Evolutionary conservation across 2,888 invertebrate genomes (phyloP).

Genomic region (Yponomeuta sedellus): DNA sequence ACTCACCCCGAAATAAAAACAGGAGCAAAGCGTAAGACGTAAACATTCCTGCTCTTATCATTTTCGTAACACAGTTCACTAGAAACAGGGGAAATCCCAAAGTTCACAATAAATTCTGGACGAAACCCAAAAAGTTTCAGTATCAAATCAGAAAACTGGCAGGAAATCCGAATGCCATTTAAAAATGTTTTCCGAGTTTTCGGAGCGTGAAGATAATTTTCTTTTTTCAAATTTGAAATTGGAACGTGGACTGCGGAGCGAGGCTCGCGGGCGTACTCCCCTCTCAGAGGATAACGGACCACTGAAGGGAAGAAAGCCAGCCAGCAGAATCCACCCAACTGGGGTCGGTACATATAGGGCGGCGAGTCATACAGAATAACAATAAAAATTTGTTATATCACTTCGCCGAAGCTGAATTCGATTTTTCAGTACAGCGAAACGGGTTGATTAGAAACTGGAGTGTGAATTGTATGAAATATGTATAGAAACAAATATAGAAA

Average conservation of each 20-base stretch:
- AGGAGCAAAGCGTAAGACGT: slow-evolving; percentile 40
- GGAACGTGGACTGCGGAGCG: background rate
- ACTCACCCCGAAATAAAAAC: slow-evolving; percentile 58
- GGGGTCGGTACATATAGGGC: background rate
- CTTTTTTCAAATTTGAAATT: background rate
- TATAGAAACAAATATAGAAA: too few species aligned
- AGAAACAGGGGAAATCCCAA: slow-evolving; percentile 27
- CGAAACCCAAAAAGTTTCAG: background rate
- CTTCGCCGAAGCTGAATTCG: too few species aligned
- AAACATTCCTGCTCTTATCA: slow-evolving; percentile 42
- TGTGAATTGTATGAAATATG: too few species aligned
- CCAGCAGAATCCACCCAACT: background rate
- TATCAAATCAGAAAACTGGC: background rate
- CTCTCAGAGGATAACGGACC: background rate
- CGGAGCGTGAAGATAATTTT: background rate
- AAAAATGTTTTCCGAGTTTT: background rate
- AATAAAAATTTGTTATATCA: too few species aligned
- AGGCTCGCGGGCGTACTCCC: background rate
- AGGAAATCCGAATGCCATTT: background rate
- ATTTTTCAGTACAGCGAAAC: too few species aligned
- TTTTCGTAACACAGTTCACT: slow-evolving; percentile 35
- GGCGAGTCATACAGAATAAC: background rate
- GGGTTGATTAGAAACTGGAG: too few species aligned
- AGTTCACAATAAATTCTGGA: background rate
- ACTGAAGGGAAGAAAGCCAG: background rate